Conservation (phyloP, 2,113 vertebrate genomes). For the Vanacampus margaritifer region DNA sequence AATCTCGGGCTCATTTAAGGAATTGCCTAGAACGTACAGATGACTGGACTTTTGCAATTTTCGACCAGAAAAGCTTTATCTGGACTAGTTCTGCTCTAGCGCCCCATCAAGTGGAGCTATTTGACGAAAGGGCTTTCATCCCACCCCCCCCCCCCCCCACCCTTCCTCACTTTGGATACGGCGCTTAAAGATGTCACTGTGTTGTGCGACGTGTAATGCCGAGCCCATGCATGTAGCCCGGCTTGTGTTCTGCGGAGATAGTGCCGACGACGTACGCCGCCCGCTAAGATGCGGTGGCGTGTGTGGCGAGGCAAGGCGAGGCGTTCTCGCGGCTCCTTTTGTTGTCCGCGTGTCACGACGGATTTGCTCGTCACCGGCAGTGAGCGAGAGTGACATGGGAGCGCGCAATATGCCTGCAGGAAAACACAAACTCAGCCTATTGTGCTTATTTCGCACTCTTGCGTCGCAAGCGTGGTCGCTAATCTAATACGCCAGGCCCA, state of each 20-base stretch:
- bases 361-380: conserved; percentile 65
- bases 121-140: conserved; percentile 40
- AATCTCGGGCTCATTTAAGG: conserved; percentile 74
- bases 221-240: conserved; percentile 37
- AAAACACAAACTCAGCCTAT: conserved; percentile 63
- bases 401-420: conserved; percentile 61
- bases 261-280: conserved; percentile 26
- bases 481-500: conserved; percentile 28
- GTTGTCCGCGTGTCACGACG: conserved; percentile 71
- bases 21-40: conserved; percentile 68
- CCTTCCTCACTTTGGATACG: conserved; percentile 43
- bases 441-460: conserved; percentile 50
- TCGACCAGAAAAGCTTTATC: conserved; percentile 56
- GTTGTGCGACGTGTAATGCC: conserved; percentile 66
- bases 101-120: conserved; percentile 50
- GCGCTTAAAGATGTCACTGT: conserved; percentile 65
- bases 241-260: conserved; percentile 65
- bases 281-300: conserved; percentile 35
- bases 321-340: conserved; percentile 62
- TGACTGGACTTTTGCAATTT: conserved; percentile 66
- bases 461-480: neutral
- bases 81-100: conserved; percentile 48
- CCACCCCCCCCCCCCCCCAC: neutral
- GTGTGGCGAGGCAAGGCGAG: conserved; percentile 28
- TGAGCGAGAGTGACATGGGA: conserved; percentile 63